Evolutionary conservation across 2,888 invertebrate genomes (phyloP), one percentile per base, ranked within the genome.

Genomic region (Hydrotaea diabolus): DNA sequence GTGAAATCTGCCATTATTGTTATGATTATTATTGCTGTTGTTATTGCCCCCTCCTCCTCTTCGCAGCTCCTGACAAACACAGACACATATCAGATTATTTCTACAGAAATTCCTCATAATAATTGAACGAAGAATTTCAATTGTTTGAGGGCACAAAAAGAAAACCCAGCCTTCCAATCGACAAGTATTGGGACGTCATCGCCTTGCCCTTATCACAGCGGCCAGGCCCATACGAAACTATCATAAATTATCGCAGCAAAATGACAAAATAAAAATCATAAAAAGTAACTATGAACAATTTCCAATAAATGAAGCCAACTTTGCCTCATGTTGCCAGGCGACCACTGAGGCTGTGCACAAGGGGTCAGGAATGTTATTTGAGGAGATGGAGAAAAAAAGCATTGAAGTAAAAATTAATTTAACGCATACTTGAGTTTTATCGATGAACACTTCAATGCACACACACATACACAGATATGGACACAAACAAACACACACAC

Each of bases 361-460:
- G 23, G 15, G 19, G 8, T 57, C 13, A 23, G 26, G 23, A 59
- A 59, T 59, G 59, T 59, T 59, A 9, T 15, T 13, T n/a, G n/a
- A n/a, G 26, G 11, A 15, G 9, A 55, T 5, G 13, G 21, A 9
- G 21, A 8, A 55, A 59, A 59, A 39, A 39, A 46, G 11, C 31
- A 57, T n/a, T 71, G 31, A 19, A 73, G 49, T 57, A 53, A 80
- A 64, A 83, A 77, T 53, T 78, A 80, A 84, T 84, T 84, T 80
- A 80, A 84, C 80, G 83, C 80, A 74, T 80, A 75, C 55, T 84
- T 84, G 77, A 77, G 23, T 84, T 80, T 84, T 84, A 84, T 80
- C 75, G 80, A 84, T 43, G 31, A 62, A 71, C 73, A 80, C 77
- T 74, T 62, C 13, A 64, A 59, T 49, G 23, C 53, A 72, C 26